A percentile compares a stretch with the other conserved stretches of the same genome.
Conservation (phyloP, 2,797 vertebrate species). For the Hephaestus fuliginosus region DNA sequence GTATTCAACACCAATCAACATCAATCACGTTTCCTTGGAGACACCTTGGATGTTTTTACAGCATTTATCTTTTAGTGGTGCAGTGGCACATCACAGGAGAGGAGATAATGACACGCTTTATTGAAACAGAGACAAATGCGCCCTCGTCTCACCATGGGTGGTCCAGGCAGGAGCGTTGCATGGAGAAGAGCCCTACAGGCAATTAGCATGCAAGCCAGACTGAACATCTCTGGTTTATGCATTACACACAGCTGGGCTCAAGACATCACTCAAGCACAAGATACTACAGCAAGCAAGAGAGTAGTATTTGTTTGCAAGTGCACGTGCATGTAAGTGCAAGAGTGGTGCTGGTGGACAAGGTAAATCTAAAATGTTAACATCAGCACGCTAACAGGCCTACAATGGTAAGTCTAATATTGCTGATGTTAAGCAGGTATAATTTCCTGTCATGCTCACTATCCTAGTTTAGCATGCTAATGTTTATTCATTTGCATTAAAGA, state of each 20-base stretch:
- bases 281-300: slow-evolving; percentile 10
- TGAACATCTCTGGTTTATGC: slow-evolving; percentile 78
- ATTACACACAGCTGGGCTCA: slow-evolving; percentile 79
- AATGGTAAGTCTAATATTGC: no score
- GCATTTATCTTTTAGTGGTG: slow-evolving; percentile 73
- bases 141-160: slow-evolving; percentile 76
- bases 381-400: no score
- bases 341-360: not conserved
- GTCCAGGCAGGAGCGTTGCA: slow-evolving; percentile 66
- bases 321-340: slow-evolving; percentile 7
- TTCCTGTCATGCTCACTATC: not conserved
- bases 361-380: slow-evolving; percentile 1
- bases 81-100: slow-evolving; percentile 71
- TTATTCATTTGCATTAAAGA: not conserved
- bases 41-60: slow-evolving; percentile 59
- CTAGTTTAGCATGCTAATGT: not conserved
- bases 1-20: slow-evolving; percentile 34
- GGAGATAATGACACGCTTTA: slow-evolving; percentile 83
- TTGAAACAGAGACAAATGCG: slow-evolving; percentile 77
- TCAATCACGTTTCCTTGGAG: slow-evolving; percentile 58
- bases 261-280: slow-evolving; percentile 64
- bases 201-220: slow-evolving; percentile 76
- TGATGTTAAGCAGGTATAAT: no score
- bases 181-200: slow-evolving; percentile 68
- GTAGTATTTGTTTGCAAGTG: slow-evolving; percentile 4